Evolutionary conservation across 2,797 vertebrate species (phyloP).

Genomic region (Hyperoplus lanceolatus): DNA sequence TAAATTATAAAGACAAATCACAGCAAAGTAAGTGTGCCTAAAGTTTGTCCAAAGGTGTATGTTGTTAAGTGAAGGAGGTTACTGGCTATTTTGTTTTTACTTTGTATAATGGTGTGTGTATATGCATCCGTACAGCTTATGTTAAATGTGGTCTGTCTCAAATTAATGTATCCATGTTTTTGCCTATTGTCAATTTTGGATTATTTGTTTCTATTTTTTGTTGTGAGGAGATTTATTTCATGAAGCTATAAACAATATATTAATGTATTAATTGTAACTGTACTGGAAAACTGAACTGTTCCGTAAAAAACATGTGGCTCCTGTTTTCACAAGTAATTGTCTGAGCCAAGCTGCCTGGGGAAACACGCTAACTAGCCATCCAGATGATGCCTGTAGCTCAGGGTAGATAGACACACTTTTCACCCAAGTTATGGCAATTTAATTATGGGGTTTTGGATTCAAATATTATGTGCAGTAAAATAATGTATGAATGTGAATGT

Average conservation of each 20-base stretch:
- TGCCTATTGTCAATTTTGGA: not conserved
- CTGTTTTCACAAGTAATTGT: constrained; percentile 2
- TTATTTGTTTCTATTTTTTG: constrained; percentile 7
- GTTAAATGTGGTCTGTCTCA: constrained; percentile 13
- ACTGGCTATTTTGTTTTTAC: not conserved
- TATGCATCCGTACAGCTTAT: not conserved
- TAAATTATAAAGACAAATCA: constrained; percentile 23
- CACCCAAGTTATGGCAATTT: constrained; percentile 13
- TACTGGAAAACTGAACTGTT: constrained; percentile 37
- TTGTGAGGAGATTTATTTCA: constrained; percentile 25
- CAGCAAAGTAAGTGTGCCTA: not conserved
- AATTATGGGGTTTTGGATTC: constrained; percentile 1
- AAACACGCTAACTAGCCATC: constrained; percentile 6
- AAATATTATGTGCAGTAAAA: constrained; percentile 1
- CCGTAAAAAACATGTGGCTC: constrained; percentile 34
- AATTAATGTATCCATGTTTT: constrained; percentile 18
- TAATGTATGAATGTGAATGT: not conserved
- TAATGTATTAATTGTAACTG: constrained; percentile 30
- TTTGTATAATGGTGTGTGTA: not conserved
- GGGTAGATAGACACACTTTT: constrained; percentile 3
- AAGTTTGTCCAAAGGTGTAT: constrained; percentile 1
- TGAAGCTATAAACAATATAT: constrained; percentile 5
- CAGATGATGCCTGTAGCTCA: constrained; percentile 16
- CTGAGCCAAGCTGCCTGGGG: constrained; percentile 15
- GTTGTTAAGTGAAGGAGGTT: not conserved